These are phyloP conservation scores for Oncorhynchus clarkii DNA, from an alignment of 2,113 vertebrate genomes.

Conservation along the genomic window DNA sequence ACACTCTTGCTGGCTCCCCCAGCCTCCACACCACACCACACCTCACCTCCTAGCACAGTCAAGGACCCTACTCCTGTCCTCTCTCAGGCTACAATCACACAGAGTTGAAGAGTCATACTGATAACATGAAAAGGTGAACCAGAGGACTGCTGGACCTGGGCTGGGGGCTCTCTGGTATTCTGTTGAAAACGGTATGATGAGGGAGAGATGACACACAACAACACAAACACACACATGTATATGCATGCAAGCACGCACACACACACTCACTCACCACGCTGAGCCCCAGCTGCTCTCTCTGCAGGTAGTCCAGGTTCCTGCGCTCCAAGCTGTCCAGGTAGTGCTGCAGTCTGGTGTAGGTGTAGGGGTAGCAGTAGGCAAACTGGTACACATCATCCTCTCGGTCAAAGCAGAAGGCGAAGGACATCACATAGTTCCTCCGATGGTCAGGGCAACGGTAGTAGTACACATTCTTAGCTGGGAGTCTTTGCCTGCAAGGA, in stretches of 20 bases:
- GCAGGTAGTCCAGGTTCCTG: slow-evolving; percentile 87
- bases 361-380: slow-evolving; percentile 97
- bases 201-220: slow-evolving; percentile 8
- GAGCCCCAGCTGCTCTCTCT: slow-evolving; percentile 88
- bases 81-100: not conserved
- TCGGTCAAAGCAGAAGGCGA: slow-evolving; percentile 95
- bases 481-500: slow-evolving; percentile 86
- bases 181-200: too few relatives aligned
- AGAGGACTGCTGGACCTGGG: slow-evolving; percentile 24
- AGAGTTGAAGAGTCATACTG: too few relatives aligned
- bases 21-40: too few relatives aligned
- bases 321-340: slow-evolving; percentile 90
- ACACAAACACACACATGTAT: not conserved
- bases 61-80: slow-evolving; percentile 29
- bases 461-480: slow-evolving; percentile 96
- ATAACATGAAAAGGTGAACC: too few relatives aligned
- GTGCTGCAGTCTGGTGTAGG: slow-evolving; percentile 93
- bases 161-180: too few relatives aligned
- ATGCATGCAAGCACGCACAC: not conserved
- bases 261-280: slow-evolving; percentile 84
- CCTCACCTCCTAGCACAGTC: not conserved
- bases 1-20: too few relatives aligned
- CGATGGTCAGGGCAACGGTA: slow-evolving; percentile 95
- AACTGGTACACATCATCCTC: slow-evolving; percentile 96
- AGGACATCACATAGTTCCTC: slow-evolving; percentile 97